Conservation (phyloP, 2,888 invertebrate genomes). For the Macrosiphum euphorbiae region DNA sequence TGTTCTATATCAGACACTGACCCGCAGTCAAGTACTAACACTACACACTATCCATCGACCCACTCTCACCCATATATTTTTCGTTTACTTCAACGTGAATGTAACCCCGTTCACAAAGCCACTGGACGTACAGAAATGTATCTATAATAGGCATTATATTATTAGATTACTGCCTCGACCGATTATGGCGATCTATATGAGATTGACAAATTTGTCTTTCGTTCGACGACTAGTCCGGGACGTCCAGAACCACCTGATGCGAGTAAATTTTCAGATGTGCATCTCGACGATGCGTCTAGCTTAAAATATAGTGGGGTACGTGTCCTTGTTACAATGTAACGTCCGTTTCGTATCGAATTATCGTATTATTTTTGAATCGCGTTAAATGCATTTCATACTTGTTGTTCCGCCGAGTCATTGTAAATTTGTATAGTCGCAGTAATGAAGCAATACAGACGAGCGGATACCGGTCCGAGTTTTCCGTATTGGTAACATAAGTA, state of each 20-base stretch:
- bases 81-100: too few species aligned
- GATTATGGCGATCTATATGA: not conserved
- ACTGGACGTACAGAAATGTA: not conserved
- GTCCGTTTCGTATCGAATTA: not conserved
- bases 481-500: not conserved
- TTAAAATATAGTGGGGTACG: not conserved
- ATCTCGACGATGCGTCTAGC: not conserved
- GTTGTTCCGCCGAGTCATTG: not conserved
- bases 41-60: too few species aligned
- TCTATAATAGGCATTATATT: not conserved
- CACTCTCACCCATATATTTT: too few species aligned
- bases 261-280: not conserved
- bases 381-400: not conserved
- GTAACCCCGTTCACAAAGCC: too few species aligned
- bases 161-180: not conserved
- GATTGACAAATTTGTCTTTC: not conserved
- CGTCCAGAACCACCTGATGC: not conserved
- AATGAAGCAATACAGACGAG: not conserved
- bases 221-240: not conserved
- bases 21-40: too few species aligned
- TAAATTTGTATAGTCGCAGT: not conserved
- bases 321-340: not conserved
- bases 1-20: too few species aligned
- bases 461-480: not conserved
- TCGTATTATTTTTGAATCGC: not conserved